Percentiles rank a stretch among this genome's conserved stretches.
Evolutionary conservation across 2,888 invertebrate species (phyloP).

Genomic region (Cenopis cana): DNA sequence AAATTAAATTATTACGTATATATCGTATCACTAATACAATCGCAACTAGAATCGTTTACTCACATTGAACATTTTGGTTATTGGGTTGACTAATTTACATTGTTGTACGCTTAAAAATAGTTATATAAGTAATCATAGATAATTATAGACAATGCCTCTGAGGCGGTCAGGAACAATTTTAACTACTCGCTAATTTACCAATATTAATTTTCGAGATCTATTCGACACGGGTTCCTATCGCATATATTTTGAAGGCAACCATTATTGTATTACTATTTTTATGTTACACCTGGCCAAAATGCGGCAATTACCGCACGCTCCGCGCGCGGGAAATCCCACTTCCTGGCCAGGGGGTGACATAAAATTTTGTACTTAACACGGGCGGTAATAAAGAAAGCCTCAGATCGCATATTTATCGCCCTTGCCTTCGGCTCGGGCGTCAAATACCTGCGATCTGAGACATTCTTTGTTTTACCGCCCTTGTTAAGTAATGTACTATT

Average conservation of each 20-base stretch:
- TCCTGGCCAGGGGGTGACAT: no score
- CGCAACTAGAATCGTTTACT: constrained; percentile 84
- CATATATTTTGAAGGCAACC: constrained; percentile 70
- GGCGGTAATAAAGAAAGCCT: no score
- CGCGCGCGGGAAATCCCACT: no score
- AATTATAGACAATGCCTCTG: constrained; percentile 78
- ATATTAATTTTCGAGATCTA: constrained; percentile 76
- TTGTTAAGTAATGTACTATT: no score
- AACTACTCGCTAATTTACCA: constrained; percentile 82
- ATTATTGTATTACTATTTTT: constrained; percentile 45
- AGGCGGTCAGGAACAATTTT: constrained; percentile 84
- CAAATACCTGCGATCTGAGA: no score
- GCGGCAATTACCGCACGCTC: no score
- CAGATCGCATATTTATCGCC: no score
- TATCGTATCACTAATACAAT: constrained; percentile 84
- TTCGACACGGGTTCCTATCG: constrained; percentile 72
- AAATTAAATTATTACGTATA: constrained; percentile 85
- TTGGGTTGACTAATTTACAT: constrained; percentile 78
- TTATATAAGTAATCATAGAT: constrained; percentile 71
- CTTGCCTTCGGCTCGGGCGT: no score
- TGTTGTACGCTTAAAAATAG: constrained; percentile 71
- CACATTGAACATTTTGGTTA: constrained; percentile 84
- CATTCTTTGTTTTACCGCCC: no score
- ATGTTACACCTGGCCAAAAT: no score
- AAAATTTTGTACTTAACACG: no score